Base-by-base conservation (phyloP, 2,113 vertebrate genomes). In the Hystrix cristata region DNA sequence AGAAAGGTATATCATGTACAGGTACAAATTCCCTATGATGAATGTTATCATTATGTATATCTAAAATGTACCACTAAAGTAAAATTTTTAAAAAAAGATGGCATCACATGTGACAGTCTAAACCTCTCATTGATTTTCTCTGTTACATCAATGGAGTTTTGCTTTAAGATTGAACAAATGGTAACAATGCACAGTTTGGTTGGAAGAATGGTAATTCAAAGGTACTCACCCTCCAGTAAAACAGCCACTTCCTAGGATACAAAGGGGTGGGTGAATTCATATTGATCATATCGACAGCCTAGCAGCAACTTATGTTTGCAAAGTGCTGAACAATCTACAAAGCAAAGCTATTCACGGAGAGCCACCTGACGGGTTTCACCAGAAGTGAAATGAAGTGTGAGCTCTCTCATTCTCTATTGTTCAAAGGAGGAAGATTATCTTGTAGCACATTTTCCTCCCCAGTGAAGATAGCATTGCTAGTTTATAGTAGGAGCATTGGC, bases 271-370 rank as follows among this genome's bases (percentile, higher is more conserved):
- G 84, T 59, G 38, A 64, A 67, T 90, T 78, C 67, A 65, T 46
- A 82, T 27, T 2, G 3, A 83, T 90, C 38, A 25, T 60, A 21
- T 90, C 65, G 29, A 64, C n/a, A 90, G 48, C n/a, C 31, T 1
- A 16, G 0, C 29, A 81, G 69, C 62, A 51, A 59, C 76, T 81
- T 46, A 27, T 0, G 11, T 90, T 71, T 64, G 46, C 10, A 18
- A 90, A 82, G 48, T 21, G n/a, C 78, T 19, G 6, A 81, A 95
- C 92, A 97, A 88, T 96, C 81, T 96, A 92, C 92, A 96, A 90
- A 97, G 94, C 80, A 21, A 90, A 59, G 85, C 74, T 91, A 62
- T 94, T 97, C 93, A 94, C 0, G 3, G 57, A 59, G 87, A 95
- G 95, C 51, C 65, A 94, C 98, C 92, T 69, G 91, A 93, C 65